These are phyloP conservation scores for Pseudomyrmex sp. DNA, from an alignment of 1,140 invertebrate genomes.

Conservation along the genomic window DNA sequence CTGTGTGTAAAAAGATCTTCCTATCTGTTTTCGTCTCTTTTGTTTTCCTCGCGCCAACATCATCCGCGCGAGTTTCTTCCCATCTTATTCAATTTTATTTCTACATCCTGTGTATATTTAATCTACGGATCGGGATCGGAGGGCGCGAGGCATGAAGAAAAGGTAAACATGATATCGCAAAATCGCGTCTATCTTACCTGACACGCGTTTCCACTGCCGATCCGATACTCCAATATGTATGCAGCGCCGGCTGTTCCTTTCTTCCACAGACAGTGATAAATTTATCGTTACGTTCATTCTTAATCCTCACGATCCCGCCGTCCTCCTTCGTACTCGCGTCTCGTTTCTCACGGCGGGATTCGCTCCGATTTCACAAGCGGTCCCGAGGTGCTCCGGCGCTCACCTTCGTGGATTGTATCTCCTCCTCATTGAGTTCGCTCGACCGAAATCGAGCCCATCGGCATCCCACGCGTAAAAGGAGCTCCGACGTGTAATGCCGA, in stretches of 20 bases:
- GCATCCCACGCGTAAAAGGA: conserved; percentile 56
- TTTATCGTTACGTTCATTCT: conserved; percentile 58
- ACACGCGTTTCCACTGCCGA: conserved; percentile 25
- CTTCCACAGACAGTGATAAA: conserved; percentile 54
- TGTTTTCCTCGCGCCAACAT: neutral
- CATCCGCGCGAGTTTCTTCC: neutral
- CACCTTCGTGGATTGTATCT: conserved; percentile 46
- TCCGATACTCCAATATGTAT: conserved; percentile 52
- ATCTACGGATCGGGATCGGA: conserved; percentile 22
- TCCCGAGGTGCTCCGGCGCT: conserved; percentile 18
- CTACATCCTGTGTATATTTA: conserved; percentile 25
- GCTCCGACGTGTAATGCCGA: conserved; percentile 53
- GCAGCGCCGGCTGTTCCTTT: conserved; percentile 45
- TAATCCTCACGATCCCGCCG: conserved; percentile 37
- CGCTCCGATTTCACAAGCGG: conserved; percentile 51
- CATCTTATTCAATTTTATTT: conserved; percentile 4
- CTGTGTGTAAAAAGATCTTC: neutral
- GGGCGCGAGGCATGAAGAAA: neutral
- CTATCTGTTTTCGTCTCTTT: neutral
- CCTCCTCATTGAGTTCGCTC: conserved; percentile 53
- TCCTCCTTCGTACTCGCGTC: conserved; percentile 12
- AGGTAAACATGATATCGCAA: conserved; percentile 26
- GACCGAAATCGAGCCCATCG: conserved; percentile 58
- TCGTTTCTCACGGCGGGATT: conserved; percentile 33
- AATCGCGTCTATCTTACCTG: conserved; percentile 48